A percentile compares a stretch with the other conserved stretches of the same genome.
Conservation (phyloP, 1,140 invertebrate genomes). For the Bacillus rossius region DNA sequence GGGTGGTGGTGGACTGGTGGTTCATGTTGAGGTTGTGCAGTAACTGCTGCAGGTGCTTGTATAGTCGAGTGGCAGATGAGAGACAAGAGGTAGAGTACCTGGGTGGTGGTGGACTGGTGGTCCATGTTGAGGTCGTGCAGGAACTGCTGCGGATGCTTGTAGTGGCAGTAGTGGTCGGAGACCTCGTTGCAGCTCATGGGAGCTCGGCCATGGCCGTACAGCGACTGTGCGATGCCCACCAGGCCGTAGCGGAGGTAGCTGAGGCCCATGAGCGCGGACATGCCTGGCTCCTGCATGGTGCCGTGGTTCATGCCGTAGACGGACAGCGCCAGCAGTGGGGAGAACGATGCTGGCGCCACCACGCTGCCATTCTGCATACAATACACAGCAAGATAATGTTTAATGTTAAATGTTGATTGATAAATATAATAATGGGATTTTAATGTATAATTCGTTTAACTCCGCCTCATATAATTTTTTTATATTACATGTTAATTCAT, state of each 20-base stretch:
- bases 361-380: constrained; percentile 40
- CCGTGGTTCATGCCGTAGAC: constrained; percentile 43
- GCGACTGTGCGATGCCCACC: constrained; percentile 61
- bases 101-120: too few relatives aligned
- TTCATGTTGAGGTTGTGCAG: too few relatives aligned
- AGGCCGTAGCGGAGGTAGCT: constrained; percentile 71
- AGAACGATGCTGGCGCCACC: constrained; percentile 35
- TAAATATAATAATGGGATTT: too few relatives aligned
- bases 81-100: too few relatives aligned
- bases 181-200: constrained; percentile 52
- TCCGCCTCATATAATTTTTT: too few relatives aligned
- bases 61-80: too few relatives aligned
- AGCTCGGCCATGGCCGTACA: constrained; percentile 69
- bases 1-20: too few relatives aligned
- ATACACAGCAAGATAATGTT: too few relatives aligned
- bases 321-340: constrained; percentile 37
- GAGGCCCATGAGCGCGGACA: constrained; percentile 58
- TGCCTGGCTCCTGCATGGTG: constrained; percentile 45
- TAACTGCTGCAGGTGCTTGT: too few relatives aligned
- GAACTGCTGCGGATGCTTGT: constrained; percentile 53
- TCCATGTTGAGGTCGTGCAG: constrained; percentile 65
- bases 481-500: too few relatives aligned
- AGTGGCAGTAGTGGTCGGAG: constrained; percentile 59
- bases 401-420: too few relatives aligned
- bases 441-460: too few relatives aligned